phyloP scores from a whole-genome alignment of 1,140 invertebrate species.

The Drosophila tristis region DNA sequence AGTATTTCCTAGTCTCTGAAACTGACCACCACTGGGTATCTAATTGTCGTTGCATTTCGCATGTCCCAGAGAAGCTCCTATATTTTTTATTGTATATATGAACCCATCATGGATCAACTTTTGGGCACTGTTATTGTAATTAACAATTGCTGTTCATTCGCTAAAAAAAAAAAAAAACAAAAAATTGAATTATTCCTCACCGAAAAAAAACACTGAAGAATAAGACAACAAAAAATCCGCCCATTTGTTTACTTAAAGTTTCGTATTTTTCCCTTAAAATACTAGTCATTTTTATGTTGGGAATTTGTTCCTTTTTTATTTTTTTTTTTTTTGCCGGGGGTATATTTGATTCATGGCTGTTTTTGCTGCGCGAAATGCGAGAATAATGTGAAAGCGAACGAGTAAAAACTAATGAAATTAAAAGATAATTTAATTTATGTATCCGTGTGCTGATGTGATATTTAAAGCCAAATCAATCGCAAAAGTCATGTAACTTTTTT shows the following conservation, averaged over 20 bases:
- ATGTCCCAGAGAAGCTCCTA: no score
- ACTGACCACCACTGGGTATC: no score
- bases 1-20: no score
- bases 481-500: no score
- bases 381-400: no score
- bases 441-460: no score
- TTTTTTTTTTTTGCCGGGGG: background rate
- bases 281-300: background rate
- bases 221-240: background rate
- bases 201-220: background rate
- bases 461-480: no score
- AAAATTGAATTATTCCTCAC: constrained; percentile 1
- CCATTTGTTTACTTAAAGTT: constrained; percentile 27
- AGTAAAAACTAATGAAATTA: no score
- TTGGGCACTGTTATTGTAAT: constrained; percentile 43
- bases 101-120: constrained; percentile 10
- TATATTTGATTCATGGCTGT: no score
- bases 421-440: no score
- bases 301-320: background rate
- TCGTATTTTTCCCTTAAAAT: constrained; percentile 19
- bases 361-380: no score
- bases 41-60: constrained; percentile 6
- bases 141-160: constrained; percentile 32
- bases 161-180: background rate
- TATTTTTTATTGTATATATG: constrained; percentile 4